These are phyloP conservation scores for Calephelis perditalis DNA, from an alignment of 2,888 invertebrate genomes.

Conservation along the genomic window DNA sequence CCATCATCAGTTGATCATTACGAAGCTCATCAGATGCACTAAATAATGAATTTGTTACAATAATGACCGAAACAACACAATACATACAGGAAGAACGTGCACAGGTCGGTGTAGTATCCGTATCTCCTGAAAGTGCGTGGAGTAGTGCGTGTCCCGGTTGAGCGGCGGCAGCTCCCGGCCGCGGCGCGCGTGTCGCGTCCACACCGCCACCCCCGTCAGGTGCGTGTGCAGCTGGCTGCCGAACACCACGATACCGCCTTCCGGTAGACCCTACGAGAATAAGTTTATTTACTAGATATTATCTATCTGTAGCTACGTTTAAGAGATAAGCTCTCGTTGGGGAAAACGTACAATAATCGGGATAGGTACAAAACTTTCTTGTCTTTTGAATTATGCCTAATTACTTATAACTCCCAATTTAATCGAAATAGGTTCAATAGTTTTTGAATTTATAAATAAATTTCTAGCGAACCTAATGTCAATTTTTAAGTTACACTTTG, in stretches of 20 bases:
- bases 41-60: too few relatives aligned
- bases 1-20: too few relatives aligned
- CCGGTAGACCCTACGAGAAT: constrained; percentile 83
- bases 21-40: too few relatives aligned
- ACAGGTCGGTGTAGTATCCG: constrained; percentile 89
- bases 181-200: constrained; percentile 90
- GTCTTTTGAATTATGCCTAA: too few relatives aligned
- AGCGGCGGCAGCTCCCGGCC: constrained; percentile 89
- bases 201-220: constrained; percentile 89
- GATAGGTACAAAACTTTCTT: too few relatives aligned
- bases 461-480: too few relatives aligned
- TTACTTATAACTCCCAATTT: too few relatives aligned
- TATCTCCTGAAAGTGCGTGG: constrained; percentile 99
- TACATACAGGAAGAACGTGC: constrained; percentile 85
- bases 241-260: constrained; percentile 92
- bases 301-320: too few relatives aligned
- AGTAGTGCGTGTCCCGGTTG: constrained; percentile 96
- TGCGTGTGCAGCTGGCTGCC: constrained; percentile 99
- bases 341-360: background rate
- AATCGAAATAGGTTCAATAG: too few relatives aligned
- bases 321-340: background rate
- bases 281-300: background rate
- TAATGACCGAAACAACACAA: too few relatives aligned
- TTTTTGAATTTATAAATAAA: too few relatives aligned
- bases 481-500: too few relatives aligned